Conservation (phyloP, 2,797 vertebrate genomes). For the Paedocypris micromegethes region DNA sequence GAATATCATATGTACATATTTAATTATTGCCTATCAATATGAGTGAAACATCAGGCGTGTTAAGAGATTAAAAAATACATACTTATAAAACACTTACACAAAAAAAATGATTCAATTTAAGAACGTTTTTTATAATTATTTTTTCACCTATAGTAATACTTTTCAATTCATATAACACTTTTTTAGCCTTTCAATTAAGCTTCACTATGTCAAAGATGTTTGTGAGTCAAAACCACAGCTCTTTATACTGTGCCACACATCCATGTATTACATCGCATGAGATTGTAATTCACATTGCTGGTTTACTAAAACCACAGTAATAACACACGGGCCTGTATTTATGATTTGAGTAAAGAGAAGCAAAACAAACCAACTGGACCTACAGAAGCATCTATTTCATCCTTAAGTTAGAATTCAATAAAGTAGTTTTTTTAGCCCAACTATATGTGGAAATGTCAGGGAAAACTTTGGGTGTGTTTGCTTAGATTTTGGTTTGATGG, state of each 20-base stretch:
- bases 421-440: not conserved
- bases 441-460: not conserved
- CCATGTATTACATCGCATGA: slow-evolving; percentile 31
- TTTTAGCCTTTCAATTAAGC: too few species aligned
- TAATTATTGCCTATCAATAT: too few species aligned
- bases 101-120: too few species aligned
- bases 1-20: too few species aligned
- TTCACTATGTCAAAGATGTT: slow-evolving; percentile 29
- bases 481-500: slow-evolving; percentile 3
- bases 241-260: slow-evolving; percentile 36
- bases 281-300: slow-evolving; percentile 29
- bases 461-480: not conserved
- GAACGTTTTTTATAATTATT: too few species aligned
- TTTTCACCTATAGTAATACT: too few species aligned
- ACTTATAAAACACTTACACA: too few species aligned
- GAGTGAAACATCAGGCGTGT: too few species aligned
- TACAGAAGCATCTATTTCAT: slow-evolving; percentile 15
- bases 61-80: too few species aligned
- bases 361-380: slow-evolving; percentile 26
- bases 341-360: slow-evolving; percentile 18
- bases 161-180: too few species aligned
- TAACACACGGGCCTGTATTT: slow-evolving; percentile 39
- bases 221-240: slow-evolving; percentile 35
- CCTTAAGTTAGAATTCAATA: slow-evolving; percentile 19
- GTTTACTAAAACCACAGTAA: slow-evolving; percentile 40